phyloP scores from a whole-genome alignment of 2,113 vertebrate genomes.

The Garra rufa region DNA sequence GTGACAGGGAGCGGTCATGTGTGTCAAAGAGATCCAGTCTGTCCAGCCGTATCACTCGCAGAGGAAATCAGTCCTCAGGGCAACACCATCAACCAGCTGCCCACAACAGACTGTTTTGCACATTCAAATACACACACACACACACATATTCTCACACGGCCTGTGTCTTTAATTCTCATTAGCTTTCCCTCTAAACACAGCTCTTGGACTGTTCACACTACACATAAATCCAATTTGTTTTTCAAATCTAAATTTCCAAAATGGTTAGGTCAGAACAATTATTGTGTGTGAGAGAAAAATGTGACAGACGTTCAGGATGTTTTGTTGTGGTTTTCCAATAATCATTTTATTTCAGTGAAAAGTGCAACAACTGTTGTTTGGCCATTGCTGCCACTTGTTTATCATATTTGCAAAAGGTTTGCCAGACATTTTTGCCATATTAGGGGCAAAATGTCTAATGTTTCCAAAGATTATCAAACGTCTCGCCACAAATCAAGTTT shows the following conservation, averaged over 20 bases:
- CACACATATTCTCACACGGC: not conserved
- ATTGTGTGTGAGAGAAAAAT: not conserved
- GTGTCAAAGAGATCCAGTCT: not conserved
- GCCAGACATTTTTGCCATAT: not conserved
- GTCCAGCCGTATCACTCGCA: conserved; percentile 7
- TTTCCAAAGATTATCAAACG: not conserved
- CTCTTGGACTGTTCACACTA: not conserved
- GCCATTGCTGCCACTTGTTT: not conserved
- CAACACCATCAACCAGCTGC: conserved; percentile 17
- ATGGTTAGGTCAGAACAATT: not conserved
- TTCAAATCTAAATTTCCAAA: not conserved
- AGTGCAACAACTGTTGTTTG: not conserved
- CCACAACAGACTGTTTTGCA: not conserved
- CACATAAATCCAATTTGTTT: not conserved
- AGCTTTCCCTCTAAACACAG: not conserved
- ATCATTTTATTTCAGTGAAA: conserved; percentile 2
- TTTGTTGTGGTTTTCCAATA: not conserved
- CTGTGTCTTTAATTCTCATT: not conserved
- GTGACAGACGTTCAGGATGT: not conserved
- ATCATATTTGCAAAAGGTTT: not conserved
- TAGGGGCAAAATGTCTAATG: not conserved
- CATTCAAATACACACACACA: not conserved
- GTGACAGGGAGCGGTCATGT: not conserved
- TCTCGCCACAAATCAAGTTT: not conserved
- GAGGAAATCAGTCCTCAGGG: conserved; percentile 4